Base-by-base conservation (phyloP, 2,797 vertebrate species). In the Benthosema pterotum region DNA sequence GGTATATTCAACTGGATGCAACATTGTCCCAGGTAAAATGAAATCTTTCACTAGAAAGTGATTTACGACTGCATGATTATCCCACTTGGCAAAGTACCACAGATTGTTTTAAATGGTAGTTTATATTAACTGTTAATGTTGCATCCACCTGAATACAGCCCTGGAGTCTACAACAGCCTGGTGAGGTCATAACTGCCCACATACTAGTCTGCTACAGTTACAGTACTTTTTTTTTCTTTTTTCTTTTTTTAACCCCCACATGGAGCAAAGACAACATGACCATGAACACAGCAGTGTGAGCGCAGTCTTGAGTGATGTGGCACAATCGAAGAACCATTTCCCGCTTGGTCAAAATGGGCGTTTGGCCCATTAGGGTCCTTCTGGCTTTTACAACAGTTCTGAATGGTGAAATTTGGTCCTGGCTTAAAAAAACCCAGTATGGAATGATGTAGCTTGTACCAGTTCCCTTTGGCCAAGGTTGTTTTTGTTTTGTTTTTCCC, bases 281-380 rank as follows among this genome's bases (percentile, higher is more conserved):
- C 79, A 84, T 84, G 85, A 89, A 78, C 89, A 88, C 86, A 86
- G 88, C 82, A 73, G 88, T 81, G 68, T 75, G 83, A 82, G 80
- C 45, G 81, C 82, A 84, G 88, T 86, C 87, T 82, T 57, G 63
- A 54, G 73, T 79, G 87, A 82, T 79, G 80, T 86, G 84, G 77
- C 78, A 79, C 82, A 13, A 74, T 88, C 77, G 83, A 38, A 38
- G 84, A 85, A 86, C 76, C 75, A 55, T 72, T 57, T 80, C 80
- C 83, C 75, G 60, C 73, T 74, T 66, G 72, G 65, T 85, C 73
- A 72, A 74, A 75, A 72, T 65, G 57, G 72, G 69, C 72, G n/a
- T n/a, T 78, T 28, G 52, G 7, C 62, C 22, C 43, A 15, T 28
- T 38, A 19, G 2, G 38, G 77, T 83, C 87, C 85, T 79, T 83